These are phyloP conservation scores for Rotaria sp. DNA, from an alignment of 2,888 invertebrate species.

Conservation along the genomic window DNA sequence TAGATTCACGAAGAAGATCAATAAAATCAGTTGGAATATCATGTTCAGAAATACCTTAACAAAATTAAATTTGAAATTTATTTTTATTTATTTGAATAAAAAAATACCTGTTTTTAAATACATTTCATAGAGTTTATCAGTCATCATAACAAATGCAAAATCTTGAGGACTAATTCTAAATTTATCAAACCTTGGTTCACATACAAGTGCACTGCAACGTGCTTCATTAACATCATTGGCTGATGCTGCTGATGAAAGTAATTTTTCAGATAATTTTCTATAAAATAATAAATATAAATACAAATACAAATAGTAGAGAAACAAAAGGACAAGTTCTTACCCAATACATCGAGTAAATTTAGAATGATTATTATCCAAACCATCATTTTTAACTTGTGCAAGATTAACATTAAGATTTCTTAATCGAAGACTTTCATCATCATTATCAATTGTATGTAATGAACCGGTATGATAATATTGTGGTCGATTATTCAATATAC, in stretches of 20 bases:
- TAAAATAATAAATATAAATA: not conserved
- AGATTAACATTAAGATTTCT: not conserved
- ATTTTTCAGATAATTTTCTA: conserved; percentile 4
- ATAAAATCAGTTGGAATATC: not conserved
- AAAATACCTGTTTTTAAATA: conserved; percentile 9
- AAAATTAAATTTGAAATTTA: too few species aligned
- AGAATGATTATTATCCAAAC: not conserved
- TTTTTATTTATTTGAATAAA: too few species aligned
- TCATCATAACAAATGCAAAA: not conserved
- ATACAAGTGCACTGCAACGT: not conserved
- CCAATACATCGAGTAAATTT: conserved; percentile 15
- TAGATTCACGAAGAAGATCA: not conserved
- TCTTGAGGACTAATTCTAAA: not conserved
- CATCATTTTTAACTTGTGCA: not conserved
- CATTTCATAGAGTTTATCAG: not conserved
- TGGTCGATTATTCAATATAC: not conserved
- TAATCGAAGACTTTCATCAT: not conserved
- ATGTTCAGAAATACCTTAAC: not conserved
- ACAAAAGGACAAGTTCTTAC: not conserved
- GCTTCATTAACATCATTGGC: conserved; percentile 11
- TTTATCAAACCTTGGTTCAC: not conserved
- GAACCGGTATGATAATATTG: conserved; percentile 27
- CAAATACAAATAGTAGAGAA: not conserved
- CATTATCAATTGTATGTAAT: conserved; percentile 18
- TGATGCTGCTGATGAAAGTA: conserved; percentile 20